Evolutionary conservation across 2,113 vertebrate species (phyloP), one percentile per base, ranked within the genome.

Genomic region (Eubucco bourcierii): DNA sequence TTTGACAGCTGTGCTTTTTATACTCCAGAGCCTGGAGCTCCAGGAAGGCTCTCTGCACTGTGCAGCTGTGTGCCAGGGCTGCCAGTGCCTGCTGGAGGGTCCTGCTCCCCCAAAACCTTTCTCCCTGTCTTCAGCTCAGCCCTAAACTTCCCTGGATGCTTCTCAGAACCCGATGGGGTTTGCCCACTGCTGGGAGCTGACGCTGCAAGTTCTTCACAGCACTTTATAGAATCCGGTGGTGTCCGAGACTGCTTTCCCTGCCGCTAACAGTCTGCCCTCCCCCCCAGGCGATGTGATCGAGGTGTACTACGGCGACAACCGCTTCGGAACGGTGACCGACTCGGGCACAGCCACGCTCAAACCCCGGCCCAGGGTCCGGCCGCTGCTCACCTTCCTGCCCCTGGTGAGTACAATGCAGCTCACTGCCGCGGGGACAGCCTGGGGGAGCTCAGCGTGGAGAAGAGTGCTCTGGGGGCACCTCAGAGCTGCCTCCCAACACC

Each of bases 331-430:
- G 0, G 73, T 96, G 80, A 98, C 97, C 0, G 98, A 98, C 87
- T 97, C 97, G 0, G 98, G 98, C 87, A 98, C 98, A 7, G 98
- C 98, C 15, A 98, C 98, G 0, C 95, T 98, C 2, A 98, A 98
- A 19, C 93, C 98, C 41, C 96, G 98, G 2, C 98, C 98, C 0
- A 90, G 98, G 29, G 98, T 98, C 19, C 97, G 98, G 77, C 98
- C 98, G 6, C 90, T 98, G 41, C 94, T 98, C 87, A 98, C 98
- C 0, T 98, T 98, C 95, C 90, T 98, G 7, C 97, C 97, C 3
- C 95, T 98, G 19, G 98, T 98, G 91, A 98, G 98, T 98, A 83
- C 37, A 39, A 39, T 10, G 46, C 13, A 2, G 20, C 44, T 7
- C 6, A 0, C 39, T 3, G 13, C 61, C 20, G 61, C 37, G 66